phyloP scores from a whole-genome alignment of 30 jellyfish, hydroid and myxozoan species.

The Turritopsis dohrnii region DNA sequence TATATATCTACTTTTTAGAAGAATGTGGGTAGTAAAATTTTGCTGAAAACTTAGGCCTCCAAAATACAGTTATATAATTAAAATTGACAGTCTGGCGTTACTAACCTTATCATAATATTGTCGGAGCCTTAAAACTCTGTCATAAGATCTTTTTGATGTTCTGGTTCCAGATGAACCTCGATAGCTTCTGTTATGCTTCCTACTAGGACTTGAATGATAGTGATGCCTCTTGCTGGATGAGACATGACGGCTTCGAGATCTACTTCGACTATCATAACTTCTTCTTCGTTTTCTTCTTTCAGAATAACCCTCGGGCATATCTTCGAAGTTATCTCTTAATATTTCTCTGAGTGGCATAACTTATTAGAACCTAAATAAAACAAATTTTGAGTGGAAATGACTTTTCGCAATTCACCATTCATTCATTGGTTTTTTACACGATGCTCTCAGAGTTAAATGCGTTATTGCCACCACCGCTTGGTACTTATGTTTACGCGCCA shows the following conservation, averaged over 20 bases:
- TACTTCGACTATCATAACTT: slow-evolving; percentile 15
- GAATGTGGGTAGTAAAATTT: neutral
- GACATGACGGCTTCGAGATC: slow-evolving; percentile 29
- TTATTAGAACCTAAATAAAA: neutral
- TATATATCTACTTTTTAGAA: neutral
- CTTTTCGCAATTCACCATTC: no score
- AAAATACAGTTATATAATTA: neutral
- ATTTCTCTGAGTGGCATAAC: neutral
- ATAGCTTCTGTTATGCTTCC: slow-evolving; percentile 44
- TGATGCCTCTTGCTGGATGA: slow-evolving; percentile 11
- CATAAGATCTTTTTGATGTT: slow-evolving; percentile 75
- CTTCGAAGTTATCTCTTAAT: neutral
- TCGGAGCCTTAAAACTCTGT: slow-evolving; percentile 51
- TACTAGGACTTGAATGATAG: slow-evolving; percentile 34
- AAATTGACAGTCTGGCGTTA: neutral
- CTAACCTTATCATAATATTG: slow-evolving; percentile 49
- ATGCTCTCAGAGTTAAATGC: neutral
- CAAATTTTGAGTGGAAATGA: neutral
- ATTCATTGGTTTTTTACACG: neutral
- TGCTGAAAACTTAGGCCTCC: no score
- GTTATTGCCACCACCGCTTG: neutral
- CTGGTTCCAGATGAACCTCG: slow-evolving; percentile 96
- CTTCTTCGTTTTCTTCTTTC: neutral
- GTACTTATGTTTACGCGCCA: neutral
- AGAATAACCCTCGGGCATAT: neutral